Base-by-base conservation (phyloP, 1,140 invertebrate genomes). In the Maniola jurtina region DNA sequence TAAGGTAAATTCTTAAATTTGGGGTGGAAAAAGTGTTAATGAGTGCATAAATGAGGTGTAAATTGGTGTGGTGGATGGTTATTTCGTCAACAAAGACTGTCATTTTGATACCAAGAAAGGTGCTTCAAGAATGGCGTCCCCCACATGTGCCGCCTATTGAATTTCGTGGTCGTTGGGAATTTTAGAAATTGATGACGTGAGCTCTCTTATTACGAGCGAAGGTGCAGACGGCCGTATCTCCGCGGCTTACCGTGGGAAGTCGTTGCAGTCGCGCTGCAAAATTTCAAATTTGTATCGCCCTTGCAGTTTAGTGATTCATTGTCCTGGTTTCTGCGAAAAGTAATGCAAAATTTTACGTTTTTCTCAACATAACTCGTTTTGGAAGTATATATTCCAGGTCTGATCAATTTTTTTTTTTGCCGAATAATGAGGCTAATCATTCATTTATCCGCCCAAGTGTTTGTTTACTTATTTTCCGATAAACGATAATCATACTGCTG, bases 111-210 rank as follows among this genome's bases (percentile, higher is more conserved):
- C 87, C 88, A 89, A 86, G 88, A 89, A 86, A 83, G 88, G 88
- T 86, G 86, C 87, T 88, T 89, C 83, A 86, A 83, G 88, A 91
- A 91, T 91, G 90, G 90, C 90, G 90, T 91, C 90, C 88, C 85
- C 89, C 89, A 91, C 90, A 91, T 91, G 90, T 90, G 86, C 88
- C 83, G 88, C 83, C 81, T 83, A 84, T 87, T 84, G 74, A 81
- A 81, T 89, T 88, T 89, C 83, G 75, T 75, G 74, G 80, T 63
- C 60, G 65, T 77, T 79, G 80, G 75, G 77, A 65, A 77, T 83
- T 75, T 76, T 71, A 80, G 78, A 82, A 84, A 79, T 74, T 80
- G 81, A 85, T 88, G 83, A 89, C 84, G 83, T 88, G 80, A 84
- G 68, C 79, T 80, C 66, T 73, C 40, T 40, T 68, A 73, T 35